phyloP scores from a whole-genome alignment of 2,888 invertebrate genomes.

The Lottia gigantea region DNA sequence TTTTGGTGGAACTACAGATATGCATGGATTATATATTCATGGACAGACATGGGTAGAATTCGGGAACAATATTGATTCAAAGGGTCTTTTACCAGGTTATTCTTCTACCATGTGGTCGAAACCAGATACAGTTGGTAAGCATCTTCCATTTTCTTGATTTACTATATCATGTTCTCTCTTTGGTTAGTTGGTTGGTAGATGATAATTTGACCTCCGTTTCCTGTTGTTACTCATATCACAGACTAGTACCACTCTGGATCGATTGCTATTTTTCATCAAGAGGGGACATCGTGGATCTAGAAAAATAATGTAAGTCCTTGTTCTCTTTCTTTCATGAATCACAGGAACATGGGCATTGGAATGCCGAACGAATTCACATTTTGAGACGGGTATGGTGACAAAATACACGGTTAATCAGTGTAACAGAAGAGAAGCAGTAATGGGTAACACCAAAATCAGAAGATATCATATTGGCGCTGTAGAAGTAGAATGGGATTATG shows the following conservation, averaged over 20 bases:
- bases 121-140: slow-evolving; percentile 26
- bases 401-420: slow-evolving; percentile 43
- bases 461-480: slow-evolving; percentile 44
- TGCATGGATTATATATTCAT: slow-evolving; percentile 38
- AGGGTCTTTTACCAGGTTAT: slow-evolving; percentile 36
- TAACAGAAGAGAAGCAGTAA: neutral
- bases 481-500: slow-evolving; percentile 45
- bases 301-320: no score
- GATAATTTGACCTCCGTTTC: no score
- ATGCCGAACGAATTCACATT: slow-evolving; percentile 43
- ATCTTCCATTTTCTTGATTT: neutral
- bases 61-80: slow-evolving; percentile 31
- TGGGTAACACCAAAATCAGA: slow-evolving; percentile 25
- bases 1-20: slow-evolving; percentile 36
- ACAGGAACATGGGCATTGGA: slow-evolving; percentile 47
- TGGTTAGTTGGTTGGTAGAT: no score
- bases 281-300: no score
- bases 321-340: neutral
- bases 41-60: slow-evolving; percentile 37
- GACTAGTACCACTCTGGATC: no score
- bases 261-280: no score
- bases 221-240: no score
- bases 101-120: slow-evolving; percentile 25
- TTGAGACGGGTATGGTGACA: slow-evolving; percentile 44
- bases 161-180: no score